phyloP scores from a whole-genome alignment of 2,113 vertebrate genomes.

The Raja brachyura region DNA sequence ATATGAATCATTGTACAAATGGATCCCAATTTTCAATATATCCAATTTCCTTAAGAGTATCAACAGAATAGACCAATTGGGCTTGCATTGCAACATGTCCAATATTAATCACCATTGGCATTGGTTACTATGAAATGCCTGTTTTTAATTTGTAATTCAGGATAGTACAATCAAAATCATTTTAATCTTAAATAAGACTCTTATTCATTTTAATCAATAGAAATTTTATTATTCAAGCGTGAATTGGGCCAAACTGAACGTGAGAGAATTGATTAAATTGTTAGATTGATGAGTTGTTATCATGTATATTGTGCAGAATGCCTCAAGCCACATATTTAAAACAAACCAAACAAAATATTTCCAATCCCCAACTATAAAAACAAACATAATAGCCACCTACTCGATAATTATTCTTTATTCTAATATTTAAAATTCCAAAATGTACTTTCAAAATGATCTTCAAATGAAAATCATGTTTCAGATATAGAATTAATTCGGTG shows the following conservation, averaged over 20 bases:
- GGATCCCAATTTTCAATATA: neutral
- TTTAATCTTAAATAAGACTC: neutral
- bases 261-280: neutral
- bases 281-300: neutral
- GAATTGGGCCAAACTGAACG: no score
- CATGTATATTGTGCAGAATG: neutral
- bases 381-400: neutral
- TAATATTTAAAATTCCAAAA: neutral
- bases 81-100: neutral
- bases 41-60: neutral
- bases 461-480: neutral
- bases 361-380: neutral
- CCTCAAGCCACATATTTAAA: neutral
- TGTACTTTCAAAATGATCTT: neutral
- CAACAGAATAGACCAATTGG: neutral
- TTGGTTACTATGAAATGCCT: neutral
- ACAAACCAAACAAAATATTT: neutral
- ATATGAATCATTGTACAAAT: neutral
- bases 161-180: neutral
- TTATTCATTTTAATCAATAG: neutral
- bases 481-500: neutral
- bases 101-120: neutral
- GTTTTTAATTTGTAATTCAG: neutral
- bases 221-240: neutral
- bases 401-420: neutral